Evolutionary conservation across 2,113 vertebrate genomes (phyloP), one percentile per base, ranked within the genome.

Genomic region (Eleginops maclovinus): DNA sequence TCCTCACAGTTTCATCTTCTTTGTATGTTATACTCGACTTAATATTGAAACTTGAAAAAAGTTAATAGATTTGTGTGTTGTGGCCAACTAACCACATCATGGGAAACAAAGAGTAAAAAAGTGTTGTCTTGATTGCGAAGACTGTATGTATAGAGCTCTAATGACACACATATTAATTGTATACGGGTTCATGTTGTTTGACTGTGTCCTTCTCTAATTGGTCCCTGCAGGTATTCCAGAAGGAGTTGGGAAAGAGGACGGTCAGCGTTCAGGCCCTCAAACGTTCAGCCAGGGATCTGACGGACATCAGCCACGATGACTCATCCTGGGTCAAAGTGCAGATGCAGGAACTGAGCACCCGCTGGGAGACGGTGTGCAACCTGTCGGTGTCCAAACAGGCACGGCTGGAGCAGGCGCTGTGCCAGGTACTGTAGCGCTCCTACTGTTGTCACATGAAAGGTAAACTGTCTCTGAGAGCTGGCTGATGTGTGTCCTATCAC

Each of bases 321-420:
- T 96, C 97, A 4, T 98, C 97, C 26, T 99, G 98, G 98, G 97
- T 99, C 75, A 97, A 97, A 91, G 98, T 96, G 73, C 98, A 99
- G 88, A 98, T 99, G 97, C 97, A 98, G 93, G 98, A 99, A 85
- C 90, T 99, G 14, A 93, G 97, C 93, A 96, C 93, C 3, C 97
- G 98, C 71, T 99, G 98, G 98, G 98, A 99, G 81, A 98, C 96
- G 0, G 97, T 99, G 83, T 99, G 98, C 68, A 93, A 96, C n/a
- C 95, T 97, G 4, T 99, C 98, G 0, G 93, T 99, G 53, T 98
- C 97, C 71, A 99, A 99, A 84, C 98, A 99, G 88, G 95, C 94
- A 0, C 95, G 98, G 0, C 90, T 99, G 76, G 97, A 99, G 86
- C 97, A 98, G 84, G 96, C 98, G 4, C 93, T 99, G 63, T 94